Evolutionary conservation across 2,797 vertebrate species (phyloP).

Genomic region (Tamandua tetradactyla): DNA sequence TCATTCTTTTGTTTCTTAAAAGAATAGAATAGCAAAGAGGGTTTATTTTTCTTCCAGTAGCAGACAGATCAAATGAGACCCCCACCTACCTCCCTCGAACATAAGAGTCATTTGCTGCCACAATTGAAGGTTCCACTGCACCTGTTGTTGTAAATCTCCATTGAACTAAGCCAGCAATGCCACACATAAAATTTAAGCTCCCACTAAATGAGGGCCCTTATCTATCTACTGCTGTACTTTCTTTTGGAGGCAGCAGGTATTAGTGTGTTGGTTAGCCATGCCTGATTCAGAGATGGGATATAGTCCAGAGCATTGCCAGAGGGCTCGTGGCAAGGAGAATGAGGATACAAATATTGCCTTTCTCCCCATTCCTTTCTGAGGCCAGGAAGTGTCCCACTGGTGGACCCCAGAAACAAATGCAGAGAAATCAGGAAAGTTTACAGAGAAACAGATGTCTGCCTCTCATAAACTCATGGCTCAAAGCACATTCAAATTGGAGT

Average conservation of each 20-base stretch:
- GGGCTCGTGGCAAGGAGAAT: neutral
- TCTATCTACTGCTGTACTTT: constrained; percentile 66
- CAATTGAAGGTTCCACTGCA: constrained; percentile 31
- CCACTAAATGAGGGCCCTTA: constrained; percentile 64
- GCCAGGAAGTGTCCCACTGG: neutral
- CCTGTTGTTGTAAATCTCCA: constrained; percentile 73
- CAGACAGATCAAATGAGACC: constrained; percentile 63
- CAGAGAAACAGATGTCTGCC: neutral
- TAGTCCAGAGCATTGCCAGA: constrained; percentile 42
- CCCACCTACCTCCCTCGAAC: neutral
- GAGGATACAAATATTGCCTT: neutral
- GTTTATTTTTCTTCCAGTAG: constrained; percentile 65
- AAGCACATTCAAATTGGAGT: neutral
- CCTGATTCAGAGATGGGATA: constrained; percentile 60
- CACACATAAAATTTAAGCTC: constrained; percentile 70
- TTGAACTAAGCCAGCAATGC: constrained; percentile 33
- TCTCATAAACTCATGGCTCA: neutral
- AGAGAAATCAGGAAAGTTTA: neutral
- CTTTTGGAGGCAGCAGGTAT: constrained; percentile 54
- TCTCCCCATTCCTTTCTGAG: neutral
- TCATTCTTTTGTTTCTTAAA: constrained; percentile 64
- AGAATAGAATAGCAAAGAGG: constrained; percentile 68
- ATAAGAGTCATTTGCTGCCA: constrained; percentile 30
- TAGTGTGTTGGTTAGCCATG: constrained; percentile 46
- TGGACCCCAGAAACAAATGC: neutral